Conservation (phyloP, 2,113 vertebrate genomes). For the Syngnathus scovelli region DNA sequence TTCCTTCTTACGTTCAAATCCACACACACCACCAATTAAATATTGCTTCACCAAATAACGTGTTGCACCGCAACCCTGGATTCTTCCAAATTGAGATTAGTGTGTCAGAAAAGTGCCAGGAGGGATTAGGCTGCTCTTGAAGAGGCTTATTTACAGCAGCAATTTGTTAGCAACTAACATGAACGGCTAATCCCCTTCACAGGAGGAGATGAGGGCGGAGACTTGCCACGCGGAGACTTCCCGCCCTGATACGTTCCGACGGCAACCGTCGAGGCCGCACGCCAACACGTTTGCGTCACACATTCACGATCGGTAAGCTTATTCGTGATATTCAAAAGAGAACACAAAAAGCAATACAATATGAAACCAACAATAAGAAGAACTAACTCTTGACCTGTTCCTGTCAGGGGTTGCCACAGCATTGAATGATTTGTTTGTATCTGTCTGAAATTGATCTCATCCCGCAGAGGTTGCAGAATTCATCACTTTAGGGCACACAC, state of each 20-base stretch:
- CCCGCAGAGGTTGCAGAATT: slow-evolving; percentile 1
- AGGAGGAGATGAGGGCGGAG: slow-evolving; percentile 34
- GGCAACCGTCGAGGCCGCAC: slow-evolving; percentile 13
- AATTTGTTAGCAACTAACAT: slow-evolving; percentile 44
- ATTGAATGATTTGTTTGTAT: neutral
- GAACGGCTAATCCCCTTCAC: slow-evolving; percentile 44
- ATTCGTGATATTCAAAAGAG: too few species aligned
- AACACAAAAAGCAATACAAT: too few species aligned
- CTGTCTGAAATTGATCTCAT: neutral
- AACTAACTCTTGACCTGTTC: too few species aligned
- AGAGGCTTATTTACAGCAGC: slow-evolving; percentile 46
- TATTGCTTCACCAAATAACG: slow-evolving; percentile 9
- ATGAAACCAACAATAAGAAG: too few species aligned
- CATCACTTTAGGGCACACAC: neutral
- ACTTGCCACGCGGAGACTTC: slow-evolving; percentile 29
- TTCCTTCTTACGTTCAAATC: too few species aligned
- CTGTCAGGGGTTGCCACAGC: too few species aligned
- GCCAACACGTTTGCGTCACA: slow-evolving; percentile 1
- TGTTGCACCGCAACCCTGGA: neutral
- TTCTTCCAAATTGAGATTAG: slow-evolving; percentile 21
- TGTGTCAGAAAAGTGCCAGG: slow-evolving; percentile 22
- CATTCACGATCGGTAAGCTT: neutral
- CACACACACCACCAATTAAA: neutral
- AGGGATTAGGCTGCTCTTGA: slow-evolving; percentile 35
- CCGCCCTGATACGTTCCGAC: slow-evolving; percentile 11